These are phyloP conservation scores for Smithornis capensis DNA, from an alignment of 2,113 vertebrate species.

Conservation along the genomic window DNA sequence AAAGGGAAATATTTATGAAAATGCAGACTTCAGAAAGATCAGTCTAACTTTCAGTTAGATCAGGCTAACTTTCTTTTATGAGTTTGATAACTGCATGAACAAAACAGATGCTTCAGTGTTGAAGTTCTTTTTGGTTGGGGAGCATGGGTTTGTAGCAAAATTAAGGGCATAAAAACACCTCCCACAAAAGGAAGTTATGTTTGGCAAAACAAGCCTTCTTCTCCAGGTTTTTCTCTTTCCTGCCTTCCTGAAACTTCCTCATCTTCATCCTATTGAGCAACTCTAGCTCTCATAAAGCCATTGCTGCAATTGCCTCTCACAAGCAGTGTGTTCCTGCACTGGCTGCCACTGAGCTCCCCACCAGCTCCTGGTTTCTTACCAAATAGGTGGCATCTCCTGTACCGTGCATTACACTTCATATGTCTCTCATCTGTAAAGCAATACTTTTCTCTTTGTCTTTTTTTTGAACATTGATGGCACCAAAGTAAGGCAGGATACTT, in stretches of 20 bases:
- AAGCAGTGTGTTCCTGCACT: accelerated
- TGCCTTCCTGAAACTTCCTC: neutral
- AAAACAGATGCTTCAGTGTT: neutral
- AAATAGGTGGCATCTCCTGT: neutral
- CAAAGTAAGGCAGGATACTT: neutral
- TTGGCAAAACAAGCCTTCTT: neutral
- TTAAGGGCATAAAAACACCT: neutral
- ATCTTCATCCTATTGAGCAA: neutral
- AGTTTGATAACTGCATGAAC: neutral
- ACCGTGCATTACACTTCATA: neutral
- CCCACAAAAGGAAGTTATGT: neutral
- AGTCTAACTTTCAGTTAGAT: no score
- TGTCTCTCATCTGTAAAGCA: neutral
- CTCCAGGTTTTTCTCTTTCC: neutral
- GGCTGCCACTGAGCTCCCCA: neutral
- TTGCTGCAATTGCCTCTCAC: neutral
- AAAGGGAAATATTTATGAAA: conserved; percentile 56
- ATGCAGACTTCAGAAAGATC: conserved; percentile 32
- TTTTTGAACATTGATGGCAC: neutral
- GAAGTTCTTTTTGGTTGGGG: neutral
- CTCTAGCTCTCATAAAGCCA: neutral
- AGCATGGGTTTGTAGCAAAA: neutral
- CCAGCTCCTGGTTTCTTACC: neutral
- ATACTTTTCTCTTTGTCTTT: neutral
- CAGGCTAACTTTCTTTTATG: neutral